Percentiles rank a stretch among this genome's conserved stretches.
phyloP scores from a whole-genome alignment of 2,113 vertebrate genomes.

The Pionites leucogaster region DNA sequence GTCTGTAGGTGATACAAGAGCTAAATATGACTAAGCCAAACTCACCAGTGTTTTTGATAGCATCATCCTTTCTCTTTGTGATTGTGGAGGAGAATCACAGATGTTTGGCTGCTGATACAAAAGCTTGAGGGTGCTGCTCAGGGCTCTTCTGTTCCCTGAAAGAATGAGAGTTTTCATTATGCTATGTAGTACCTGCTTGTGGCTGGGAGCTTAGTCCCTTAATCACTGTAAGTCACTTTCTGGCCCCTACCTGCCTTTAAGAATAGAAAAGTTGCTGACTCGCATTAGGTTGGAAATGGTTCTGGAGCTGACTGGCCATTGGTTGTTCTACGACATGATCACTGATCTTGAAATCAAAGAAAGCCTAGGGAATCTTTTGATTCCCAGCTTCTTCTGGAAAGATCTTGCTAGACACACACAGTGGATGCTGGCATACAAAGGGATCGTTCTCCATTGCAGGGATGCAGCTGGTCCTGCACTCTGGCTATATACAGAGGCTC shows the following conservation, averaged over 20 bases:
- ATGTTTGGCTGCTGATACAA: not conserved
- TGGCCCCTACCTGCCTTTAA: not conserved
- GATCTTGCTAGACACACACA: constrained; percentile 40
- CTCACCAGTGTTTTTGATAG: not conserved
- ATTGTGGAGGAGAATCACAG: not conserved
- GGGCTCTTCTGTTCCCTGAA: not conserved
- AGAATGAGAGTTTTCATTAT: not conserved
- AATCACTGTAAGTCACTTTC: not conserved
- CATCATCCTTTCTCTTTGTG: not conserved
- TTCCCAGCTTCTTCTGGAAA: not conserved
- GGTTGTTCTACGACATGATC: not conserved
- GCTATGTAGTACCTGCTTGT: not conserved
- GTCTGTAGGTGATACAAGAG: not conserved
- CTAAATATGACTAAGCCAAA: not conserved
- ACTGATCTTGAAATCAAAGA: not conserved
- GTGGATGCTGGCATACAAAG: not conserved
- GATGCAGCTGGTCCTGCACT: not conserved
- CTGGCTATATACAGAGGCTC: not conserved
- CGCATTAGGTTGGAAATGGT: not conserved
- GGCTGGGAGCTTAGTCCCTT: not conserved
- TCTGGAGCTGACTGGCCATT: not conserved
- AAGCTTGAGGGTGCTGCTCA: not conserved
- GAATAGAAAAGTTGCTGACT: not conserved
- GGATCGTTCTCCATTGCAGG: not conserved
- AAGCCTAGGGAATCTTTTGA: not conserved